Percentiles rank a stretch among this genome's conserved stretches.
Evolutionary conservation across 2,113 vertebrate genomes (phyloP).

Genomic region (Hippocampus zosterae): DNA sequence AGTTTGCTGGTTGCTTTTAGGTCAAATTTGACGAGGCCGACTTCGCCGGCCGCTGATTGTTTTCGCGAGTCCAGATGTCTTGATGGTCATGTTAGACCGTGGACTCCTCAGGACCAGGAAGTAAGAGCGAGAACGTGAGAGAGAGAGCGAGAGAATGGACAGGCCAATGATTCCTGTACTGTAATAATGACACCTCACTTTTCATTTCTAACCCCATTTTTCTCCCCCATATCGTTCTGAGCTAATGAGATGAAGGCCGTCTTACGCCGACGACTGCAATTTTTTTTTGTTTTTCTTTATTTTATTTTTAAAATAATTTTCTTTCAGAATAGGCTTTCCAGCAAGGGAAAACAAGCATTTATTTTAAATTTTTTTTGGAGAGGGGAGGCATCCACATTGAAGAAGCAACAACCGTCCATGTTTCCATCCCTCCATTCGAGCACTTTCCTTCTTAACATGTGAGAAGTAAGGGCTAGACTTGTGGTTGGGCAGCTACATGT

Average conservation of each 20-base stretch:
- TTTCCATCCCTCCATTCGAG: slow-evolving; percentile 41
- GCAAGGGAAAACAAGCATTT: slow-evolving; percentile 59
- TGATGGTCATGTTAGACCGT: slow-evolving; percentile 46
- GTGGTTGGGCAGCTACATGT: slow-evolving; percentile 77
- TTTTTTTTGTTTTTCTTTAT: neutral
- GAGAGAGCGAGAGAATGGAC: slow-evolving; percentile 51
- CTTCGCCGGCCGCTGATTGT: slow-evolving; percentile 58
- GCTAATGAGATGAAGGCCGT: slow-evolving; percentile 36
- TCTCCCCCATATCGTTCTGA: slow-evolving; percentile 15
- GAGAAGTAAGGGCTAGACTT: slow-evolving; percentile 78
- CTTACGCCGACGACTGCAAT: slow-evolving; percentile 1
- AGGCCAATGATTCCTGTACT: slow-evolving; percentile 69
- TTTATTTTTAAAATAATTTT: too few species aligned
- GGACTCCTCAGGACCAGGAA: slow-evolving; percentile 62
- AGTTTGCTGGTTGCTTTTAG: slow-evolving; percentile 58
- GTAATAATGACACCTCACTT: slow-evolving; percentile 62
- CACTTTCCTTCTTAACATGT: slow-evolving; percentile 66
- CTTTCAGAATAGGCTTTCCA: slow-evolving; percentile 36
- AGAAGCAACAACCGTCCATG: slow-evolving; percentile 7
- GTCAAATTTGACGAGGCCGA: slow-evolving; percentile 43
- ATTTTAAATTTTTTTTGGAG: slow-evolving; percentile 13
- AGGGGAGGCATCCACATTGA: slow-evolving; percentile 5
- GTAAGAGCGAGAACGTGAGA: slow-evolving; percentile 38
- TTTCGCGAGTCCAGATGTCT: slow-evolving; percentile 51
- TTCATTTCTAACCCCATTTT: slow-evolving; percentile 36